Evolutionary conservation across 1,140 invertebrate genomes (phyloP).

Genomic region (Scaptodrosophila lebanonensis): DNA sequence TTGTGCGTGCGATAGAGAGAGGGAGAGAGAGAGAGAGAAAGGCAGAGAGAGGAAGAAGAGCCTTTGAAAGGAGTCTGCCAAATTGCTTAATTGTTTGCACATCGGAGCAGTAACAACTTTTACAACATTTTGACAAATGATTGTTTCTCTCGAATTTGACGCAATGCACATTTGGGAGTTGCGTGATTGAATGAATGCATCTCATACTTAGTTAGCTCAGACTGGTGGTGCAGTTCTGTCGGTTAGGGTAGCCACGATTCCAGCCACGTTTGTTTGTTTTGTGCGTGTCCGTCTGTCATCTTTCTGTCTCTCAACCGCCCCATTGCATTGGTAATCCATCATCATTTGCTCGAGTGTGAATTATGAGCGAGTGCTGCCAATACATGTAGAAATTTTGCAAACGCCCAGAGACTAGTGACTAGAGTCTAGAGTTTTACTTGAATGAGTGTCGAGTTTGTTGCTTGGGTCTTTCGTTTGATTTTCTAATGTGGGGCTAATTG

Average conservation of each 20-base stretch:
- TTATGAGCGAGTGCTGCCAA: background rate
- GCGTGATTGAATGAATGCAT: background rate
- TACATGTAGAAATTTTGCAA: no score
- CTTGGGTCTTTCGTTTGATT: conserved; percentile 72
- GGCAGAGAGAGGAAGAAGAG: no score
- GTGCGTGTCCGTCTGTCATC: conserved; percentile 7
- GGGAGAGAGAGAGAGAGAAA: no score
- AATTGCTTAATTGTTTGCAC: conserved; percentile 10
- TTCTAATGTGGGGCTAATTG: conserved; percentile 65
- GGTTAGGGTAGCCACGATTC: conserved; percentile 20
- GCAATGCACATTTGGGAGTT: background rate
- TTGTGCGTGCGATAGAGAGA: conserved; percentile 18
- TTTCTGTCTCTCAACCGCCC: conserved; percentile 24
- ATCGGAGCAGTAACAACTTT: no score
- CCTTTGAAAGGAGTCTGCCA: no score
- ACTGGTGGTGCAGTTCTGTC: background rate
- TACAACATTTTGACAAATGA: conserved; percentile 16
- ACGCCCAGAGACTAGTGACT: no score
- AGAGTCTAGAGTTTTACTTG: no score
- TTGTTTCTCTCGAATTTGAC: conserved; percentile 2
- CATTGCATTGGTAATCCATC: background rate
- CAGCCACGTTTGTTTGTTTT: conserved; percentile 13
- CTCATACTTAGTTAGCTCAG: no score
- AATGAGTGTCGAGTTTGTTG: conserved; percentile 57
- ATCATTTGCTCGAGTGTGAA: background rate